Percentiles rank a stretch among this genome's conserved stretches.
Conservation (phyloP, 2,888 invertebrate genomes). For the Panzeria rudis region DNA sequence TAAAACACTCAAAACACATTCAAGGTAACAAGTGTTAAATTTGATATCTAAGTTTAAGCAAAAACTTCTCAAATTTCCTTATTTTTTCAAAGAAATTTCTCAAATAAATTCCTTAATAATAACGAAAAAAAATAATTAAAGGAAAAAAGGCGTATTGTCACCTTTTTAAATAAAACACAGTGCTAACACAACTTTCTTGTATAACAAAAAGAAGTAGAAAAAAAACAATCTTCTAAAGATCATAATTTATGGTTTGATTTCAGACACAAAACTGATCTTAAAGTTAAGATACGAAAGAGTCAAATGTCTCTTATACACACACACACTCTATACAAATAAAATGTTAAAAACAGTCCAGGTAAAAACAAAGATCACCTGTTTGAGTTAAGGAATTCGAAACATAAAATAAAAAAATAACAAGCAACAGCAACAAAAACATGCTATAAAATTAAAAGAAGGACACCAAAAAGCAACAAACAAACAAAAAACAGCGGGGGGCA, state of each 20-base stretch:
- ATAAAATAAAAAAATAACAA: slow-evolving; percentile 2
- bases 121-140: background rate
- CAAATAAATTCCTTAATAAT: background rate
- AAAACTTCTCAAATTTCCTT: slow-evolving; percentile 40
- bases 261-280: slow-evolving; percentile 63
- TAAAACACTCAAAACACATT: slow-evolving; percentile 5
- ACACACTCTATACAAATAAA: background rate
- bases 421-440: slow-evolving; percentile 34
- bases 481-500: slow-evolving; percentile 50
- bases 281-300: slow-evolving; percentile 64
- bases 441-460: slow-evolving; percentile 50
- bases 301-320: slow-evolving; percentile 20
- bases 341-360: slow-evolving; percentile 25
- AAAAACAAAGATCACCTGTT: slow-evolving; percentile 67
- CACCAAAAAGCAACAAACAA: slow-evolving; percentile 28
- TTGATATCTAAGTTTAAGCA: background rate
- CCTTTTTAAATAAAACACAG: slow-evolving; percentile 43
- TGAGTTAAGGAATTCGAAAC: slow-evolving; percentile 57
- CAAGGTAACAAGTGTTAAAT: slow-evolving; percentile 27
- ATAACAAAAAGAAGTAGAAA: too few species aligned
- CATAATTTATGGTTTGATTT: slow-evolving; percentile 69
- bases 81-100: slow-evolving; percentile 19
- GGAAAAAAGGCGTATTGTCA: slow-evolving; percentile 56
- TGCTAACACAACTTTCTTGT: background rate
- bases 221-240: slow-evolving; percentile 28